Evolutionary conservation across 2,113 vertebrate species (phyloP).

Genomic region (Chionis minor): DNA sequence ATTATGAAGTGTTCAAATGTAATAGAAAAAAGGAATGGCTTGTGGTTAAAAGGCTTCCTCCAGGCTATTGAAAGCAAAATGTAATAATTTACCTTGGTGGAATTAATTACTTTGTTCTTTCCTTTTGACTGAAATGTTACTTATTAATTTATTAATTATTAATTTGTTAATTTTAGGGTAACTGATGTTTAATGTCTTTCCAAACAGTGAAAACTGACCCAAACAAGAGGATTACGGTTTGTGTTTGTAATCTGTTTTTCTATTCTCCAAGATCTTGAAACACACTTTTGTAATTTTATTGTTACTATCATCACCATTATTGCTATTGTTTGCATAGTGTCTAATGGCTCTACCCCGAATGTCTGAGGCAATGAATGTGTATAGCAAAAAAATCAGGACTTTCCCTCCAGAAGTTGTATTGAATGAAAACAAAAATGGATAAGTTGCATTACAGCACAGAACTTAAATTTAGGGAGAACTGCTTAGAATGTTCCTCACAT

Average conservation of each 20-base stretch:
- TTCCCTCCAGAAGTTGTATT: not conserved
- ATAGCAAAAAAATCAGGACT: not conserved
- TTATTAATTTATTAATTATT: constrained; percentile 19
- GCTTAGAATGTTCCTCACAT: not conserved
- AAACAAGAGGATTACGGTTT: not conserved
- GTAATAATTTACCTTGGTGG: constrained; percentile 42
- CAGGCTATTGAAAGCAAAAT: constrained; percentile 33
- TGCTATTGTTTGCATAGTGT: not conserved
- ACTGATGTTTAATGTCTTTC: not conserved
- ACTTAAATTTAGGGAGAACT: not conserved
- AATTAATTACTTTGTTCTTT: constrained; percentile 24
- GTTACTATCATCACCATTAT: not conserved
- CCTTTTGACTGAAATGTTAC: not conserved
- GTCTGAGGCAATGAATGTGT: not conserved
- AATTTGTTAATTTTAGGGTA: not conserved
- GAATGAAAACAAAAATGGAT: not conserved
- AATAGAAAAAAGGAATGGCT: constrained; percentile 27
- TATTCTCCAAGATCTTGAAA: not conserved
- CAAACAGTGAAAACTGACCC: not conserved
- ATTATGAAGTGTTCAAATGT: constrained; percentile 37
- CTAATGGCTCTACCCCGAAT: not conserved
- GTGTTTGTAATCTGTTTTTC: not conserved
- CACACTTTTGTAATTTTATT: not conserved
- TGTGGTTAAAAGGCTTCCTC: constrained; percentile 34
- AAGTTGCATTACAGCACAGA: not conserved